phyloP scores from a whole-genome alignment of 2,888 invertebrate species.

The Chelonus formosanus region DNA sequence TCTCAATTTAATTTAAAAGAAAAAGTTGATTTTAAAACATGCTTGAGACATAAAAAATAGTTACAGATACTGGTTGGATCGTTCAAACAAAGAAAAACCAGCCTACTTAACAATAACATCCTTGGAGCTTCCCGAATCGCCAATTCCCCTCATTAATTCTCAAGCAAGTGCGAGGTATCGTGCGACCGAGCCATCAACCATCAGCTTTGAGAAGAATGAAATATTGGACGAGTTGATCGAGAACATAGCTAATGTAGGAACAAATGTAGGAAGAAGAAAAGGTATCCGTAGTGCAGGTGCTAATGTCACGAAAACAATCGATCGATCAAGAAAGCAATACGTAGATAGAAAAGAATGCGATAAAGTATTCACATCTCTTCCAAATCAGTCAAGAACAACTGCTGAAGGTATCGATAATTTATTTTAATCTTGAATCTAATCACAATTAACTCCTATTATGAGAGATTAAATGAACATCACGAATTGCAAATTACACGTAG shows the following conservation, averaged over 20 bases:
- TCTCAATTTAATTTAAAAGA: no score
- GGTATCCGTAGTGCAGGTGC: slow-evolving; percentile 29
- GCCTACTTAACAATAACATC: slow-evolving; percentile 59
- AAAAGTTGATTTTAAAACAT: slow-evolving; percentile 16
- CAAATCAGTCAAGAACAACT: slow-evolving; percentile 52
- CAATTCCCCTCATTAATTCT: slow-evolving; percentile 57
- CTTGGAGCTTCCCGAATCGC: slow-evolving; percentile 56
- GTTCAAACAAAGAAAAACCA: slow-evolving; percentile 52
- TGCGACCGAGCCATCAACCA: slow-evolving; percentile 35
- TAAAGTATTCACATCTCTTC: slow-evolving; percentile 46
- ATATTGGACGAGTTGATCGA: slow-evolving; percentile 51
- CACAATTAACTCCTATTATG: not conserved
- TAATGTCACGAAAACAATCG: slow-evolving; percentile 22
- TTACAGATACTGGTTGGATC: slow-evolving; percentile 57
- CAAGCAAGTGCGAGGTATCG: slow-evolving; percentile 50
- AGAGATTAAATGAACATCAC: not conserved
- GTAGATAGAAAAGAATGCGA: slow-evolving; percentile 46
- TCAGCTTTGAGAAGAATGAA: slow-evolving; percentile 47
- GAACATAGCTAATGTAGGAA: slow-evolving; percentile 45
- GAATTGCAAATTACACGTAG: slow-evolving; percentile 41
- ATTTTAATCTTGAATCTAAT: slow-evolving; percentile 12
- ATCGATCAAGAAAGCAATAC: slow-evolving; percentile 34
- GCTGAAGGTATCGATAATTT: slow-evolving; percentile 46
- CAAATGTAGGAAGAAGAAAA: slow-evolving; percentile 39
- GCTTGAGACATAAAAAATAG: slow-evolving; percentile 33